phyloP scores from a whole-genome alignment of 2,888 invertebrate genomes.

The Stramonita haemastoma region DNA sequence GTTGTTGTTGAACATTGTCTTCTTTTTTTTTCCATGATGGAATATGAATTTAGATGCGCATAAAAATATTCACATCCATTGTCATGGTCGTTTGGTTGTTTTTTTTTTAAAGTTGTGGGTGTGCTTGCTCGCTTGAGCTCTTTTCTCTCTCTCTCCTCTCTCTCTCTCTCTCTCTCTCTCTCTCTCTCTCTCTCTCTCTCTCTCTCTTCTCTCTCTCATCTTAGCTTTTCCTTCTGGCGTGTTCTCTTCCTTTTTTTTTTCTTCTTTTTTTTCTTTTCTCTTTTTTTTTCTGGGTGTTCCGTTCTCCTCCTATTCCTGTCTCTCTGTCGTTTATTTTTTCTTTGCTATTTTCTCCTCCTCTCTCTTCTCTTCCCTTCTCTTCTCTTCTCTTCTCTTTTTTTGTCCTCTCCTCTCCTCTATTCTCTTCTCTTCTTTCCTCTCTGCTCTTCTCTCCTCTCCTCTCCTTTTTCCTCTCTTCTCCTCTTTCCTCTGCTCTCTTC shows the following conservation, averaged over 20 bases:
- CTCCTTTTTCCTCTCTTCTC: not conserved
- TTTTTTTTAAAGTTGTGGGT: no score
- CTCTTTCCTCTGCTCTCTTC: not conserved
- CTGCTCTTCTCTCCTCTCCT: not conserved
- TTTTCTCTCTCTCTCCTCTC: no score
- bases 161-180: no score
- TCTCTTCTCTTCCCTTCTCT: not conserved
- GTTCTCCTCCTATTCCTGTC: not conserved
- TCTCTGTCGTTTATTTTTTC: not conserved
- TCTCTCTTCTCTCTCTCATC: not conserved
- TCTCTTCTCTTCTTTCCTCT: not conserved
- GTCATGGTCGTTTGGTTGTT: no score
- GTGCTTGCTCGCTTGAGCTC: no score
- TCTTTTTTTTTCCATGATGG: no score
- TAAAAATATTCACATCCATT: no score
- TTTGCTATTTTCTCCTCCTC: not conserved
- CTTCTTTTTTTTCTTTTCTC: not conserved
- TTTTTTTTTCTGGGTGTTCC: not conserved
- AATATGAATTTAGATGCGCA: no score
- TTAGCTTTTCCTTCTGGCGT: no score
- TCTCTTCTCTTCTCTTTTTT: not conserved
- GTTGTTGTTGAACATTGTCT: no score
- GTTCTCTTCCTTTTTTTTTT: not conserved
- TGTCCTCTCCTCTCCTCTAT: not conserved
- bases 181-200: no score